Conservation (phyloP, 2,113 vertebrate genomes). For the Boulengeromyrus knoepffleri region DNA sequence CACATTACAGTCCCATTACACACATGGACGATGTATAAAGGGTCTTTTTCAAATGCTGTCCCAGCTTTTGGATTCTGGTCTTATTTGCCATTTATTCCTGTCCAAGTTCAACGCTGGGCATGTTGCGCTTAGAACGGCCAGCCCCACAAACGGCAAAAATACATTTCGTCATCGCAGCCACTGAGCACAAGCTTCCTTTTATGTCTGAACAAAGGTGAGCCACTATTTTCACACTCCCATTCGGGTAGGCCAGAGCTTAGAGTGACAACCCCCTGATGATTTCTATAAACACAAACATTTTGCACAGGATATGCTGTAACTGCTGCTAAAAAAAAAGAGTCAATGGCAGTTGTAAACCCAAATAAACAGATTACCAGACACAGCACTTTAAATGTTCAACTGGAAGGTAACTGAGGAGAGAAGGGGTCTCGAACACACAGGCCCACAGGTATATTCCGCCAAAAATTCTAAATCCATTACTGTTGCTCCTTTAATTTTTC, state of each 20-base stretch:
- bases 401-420: background rate
- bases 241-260: background rate
- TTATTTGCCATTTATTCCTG: background rate
- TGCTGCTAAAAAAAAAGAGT: background rate
- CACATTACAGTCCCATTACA: constrained; percentile 17
- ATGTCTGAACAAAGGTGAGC: background rate
- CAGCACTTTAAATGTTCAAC: background rate
- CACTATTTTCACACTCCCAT: background rate
- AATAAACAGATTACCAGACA: background rate
- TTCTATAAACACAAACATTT: background rate
- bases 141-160: background rate
- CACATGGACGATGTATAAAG: constrained; percentile 8
- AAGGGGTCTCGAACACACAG: background rate
- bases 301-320: background rate
- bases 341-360: background rate
- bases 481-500: background rate
- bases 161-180: background rate
- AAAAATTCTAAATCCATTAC: background rate
- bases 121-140: background rate
- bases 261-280: background rate
- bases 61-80: background rate
- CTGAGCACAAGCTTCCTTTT: background rate
- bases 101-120: background rate
- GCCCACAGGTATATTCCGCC: background rate
- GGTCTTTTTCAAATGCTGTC: background rate